Evolutionary conservation across 2,113 vertebrate species (phyloP), one percentile per base, ranked within the genome.

Genomic region (Dasypus novemcinctus): DNA sequence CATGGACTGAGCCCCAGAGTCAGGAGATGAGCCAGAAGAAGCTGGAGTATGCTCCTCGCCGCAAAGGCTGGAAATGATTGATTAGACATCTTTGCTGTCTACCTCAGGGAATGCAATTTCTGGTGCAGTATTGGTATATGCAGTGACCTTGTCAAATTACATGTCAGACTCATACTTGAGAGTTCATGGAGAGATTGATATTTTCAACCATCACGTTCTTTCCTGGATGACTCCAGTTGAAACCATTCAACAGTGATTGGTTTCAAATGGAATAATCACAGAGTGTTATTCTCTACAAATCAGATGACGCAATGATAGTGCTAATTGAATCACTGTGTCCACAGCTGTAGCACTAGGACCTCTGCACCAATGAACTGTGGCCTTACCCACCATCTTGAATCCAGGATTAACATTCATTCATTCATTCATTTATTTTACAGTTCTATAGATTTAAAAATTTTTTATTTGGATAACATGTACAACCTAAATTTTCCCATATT

Each of bases 51-150:
- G n/a, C 99, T 99, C 20, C 99, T 97, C 25, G 98, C 98, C 98
- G 98, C 2, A 99, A 98, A 4, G 98, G 99, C 9, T 98, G 98
- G 95, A 99, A 99, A 94, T 99, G 98, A 20, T 99, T 99, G 0
- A 98, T 99, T 46, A 99, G 98, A 99, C 98, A 99, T 99, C 95
- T 99, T 99, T 1, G 98, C 98, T 0, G 98, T 98, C 98, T 95
- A 99, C 95, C 90, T 99, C 98, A n/a, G 98, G 98, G 21, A 99
- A 95, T 66, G 98, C 98, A 38, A 98, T 98, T 97, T 99, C 98
- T 0, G 98, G 98, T 3, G 98, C 98, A 0, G 98, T 98, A 66
- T 89, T 78, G 2, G 98, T 99, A n/a, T 98, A 99, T 1, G 98
- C 98, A 31, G 98, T 98, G 1, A 99, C 99, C 59, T 98, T 98